Evolutionary conservation across 2,888 invertebrate species (phyloP).

Genomic region (Byasa hedistus): DNA sequence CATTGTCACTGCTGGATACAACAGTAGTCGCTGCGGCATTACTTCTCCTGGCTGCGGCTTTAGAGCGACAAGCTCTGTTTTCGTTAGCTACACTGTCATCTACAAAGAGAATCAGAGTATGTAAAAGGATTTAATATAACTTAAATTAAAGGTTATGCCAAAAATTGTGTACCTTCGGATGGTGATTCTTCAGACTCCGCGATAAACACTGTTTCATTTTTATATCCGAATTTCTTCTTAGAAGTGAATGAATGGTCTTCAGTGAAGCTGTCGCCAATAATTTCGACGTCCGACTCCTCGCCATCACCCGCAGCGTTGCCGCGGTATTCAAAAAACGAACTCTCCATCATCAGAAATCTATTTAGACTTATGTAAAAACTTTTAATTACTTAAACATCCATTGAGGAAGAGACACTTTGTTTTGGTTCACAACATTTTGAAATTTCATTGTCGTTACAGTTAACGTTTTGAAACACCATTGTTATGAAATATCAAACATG

Average conservation of each 20-base stretch:
- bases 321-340: slow-evolving; percentile 69
- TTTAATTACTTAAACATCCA: slow-evolving; percentile 8
- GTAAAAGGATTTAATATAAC: not conserved
- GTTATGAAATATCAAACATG: not conserved
- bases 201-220: slow-evolving; percentile 63
- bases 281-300: slow-evolving; percentile 59
- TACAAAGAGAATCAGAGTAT: slow-evolving; percentile 35
- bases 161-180: slow-evolving; percentile 49
- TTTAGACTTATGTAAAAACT: not conserved
- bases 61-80: slow-evolving; percentile 33
- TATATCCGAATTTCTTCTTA: slow-evolving; percentile 47
- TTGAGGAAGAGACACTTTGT: slow-evolving; percentile 9
- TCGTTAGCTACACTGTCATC: slow-evolving; percentile 45
- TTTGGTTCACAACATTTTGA: slow-evolving; percentile 19
- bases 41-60: slow-evolving; percentile 41
- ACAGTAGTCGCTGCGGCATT: slow-evolving; percentile 42
- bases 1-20: slow-evolving; percentile 61
- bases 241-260: slow-evolving; percentile 47
- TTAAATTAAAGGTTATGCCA: not conserved
- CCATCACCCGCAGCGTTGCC: slow-evolving; percentile 49
- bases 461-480: slow-evolving; percentile 8
- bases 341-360: slow-evolving; percentile 50
- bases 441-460: slow-evolving; percentile 21
- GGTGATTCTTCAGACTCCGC: slow-evolving; percentile 67
- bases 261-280: slow-evolving; percentile 62